These are phyloP conservation scores for Pomacea canaliculata DNA, from an alignment of 2,888 invertebrate genomes.

Conservation along the genomic window DNA sequence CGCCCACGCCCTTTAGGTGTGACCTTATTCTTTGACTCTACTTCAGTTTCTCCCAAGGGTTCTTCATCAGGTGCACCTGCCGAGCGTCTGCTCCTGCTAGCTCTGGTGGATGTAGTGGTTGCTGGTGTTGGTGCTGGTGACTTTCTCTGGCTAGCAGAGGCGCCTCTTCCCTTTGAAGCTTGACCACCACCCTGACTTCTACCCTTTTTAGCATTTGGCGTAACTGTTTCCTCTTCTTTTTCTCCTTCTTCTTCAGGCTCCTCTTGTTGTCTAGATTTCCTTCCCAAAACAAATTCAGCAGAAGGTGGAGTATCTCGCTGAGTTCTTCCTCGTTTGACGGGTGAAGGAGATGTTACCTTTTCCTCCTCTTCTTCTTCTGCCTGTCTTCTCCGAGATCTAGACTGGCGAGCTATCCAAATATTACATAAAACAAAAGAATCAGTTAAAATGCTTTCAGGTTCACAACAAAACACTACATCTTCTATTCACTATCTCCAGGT, in stretches of 20 bases:
- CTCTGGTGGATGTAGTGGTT: conserved; percentile 5
- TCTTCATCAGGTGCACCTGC: background rate
- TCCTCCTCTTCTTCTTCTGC: background rate
- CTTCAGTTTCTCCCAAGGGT: conserved; percentile 9
- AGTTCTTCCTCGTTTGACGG: conserved; percentile 5
- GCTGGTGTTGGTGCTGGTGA: conserved; percentile 6
- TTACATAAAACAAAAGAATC: too few species aligned
- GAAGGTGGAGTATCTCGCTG: background rate
- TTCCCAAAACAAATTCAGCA: background rate
- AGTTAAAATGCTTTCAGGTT: too few species aligned
- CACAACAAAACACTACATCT: too few species aligned
- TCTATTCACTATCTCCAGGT: too few species aligned
- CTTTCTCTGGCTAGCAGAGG: background rate
- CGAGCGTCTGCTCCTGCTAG: conserved; percentile 4
- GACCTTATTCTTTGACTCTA: background rate
- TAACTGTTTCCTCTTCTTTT: conserved; percentile 10
- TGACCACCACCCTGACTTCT: conserved; percentile 9
- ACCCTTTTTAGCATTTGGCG: background rate
- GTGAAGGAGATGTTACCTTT: background rate
- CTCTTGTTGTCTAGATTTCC: conserved; percentile 8
- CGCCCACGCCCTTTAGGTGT: background rate
- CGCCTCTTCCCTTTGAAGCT: background rate
- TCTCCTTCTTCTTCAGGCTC: conserved; percentile 9
- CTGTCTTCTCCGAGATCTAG: conserved; percentile 9
- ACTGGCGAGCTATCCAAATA: background rate